phyloP scores from a whole-genome alignment of 2,888 invertebrate genomes.

The Hypselothyrea guttata region DNA sequence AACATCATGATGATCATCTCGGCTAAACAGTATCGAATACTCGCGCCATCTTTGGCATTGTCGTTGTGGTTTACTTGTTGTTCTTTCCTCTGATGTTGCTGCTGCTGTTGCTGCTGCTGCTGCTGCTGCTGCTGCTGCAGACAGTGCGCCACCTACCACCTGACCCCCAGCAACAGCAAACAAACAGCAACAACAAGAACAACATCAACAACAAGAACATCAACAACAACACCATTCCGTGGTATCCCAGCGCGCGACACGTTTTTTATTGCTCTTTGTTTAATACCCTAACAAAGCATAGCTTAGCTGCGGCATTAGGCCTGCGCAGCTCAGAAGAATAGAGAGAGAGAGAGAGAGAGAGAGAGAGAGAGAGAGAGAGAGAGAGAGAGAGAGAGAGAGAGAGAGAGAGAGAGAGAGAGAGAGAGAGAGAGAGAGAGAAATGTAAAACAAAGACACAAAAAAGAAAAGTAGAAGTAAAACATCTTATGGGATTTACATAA shows the following conservation, averaged over 20 bases:
- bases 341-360: not conserved
- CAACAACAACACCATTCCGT: constrained; percentile 19
- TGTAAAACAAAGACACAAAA: too few relatives aligned
- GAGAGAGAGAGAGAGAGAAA: too few relatives aligned
- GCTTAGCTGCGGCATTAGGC: not conserved
- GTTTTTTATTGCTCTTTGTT: constrained; percentile 12
- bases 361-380: not conserved
- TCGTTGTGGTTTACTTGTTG: constrained; percentile 27
- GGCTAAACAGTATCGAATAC: constrained; percentile 43
- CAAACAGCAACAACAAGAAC: constrained; percentile 1
- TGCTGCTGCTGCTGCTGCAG: constrained; percentile 47
- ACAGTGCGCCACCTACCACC: constrained; percentile 66
- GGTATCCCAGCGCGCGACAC: constrained; percentile 25
- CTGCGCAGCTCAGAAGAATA: not conserved
- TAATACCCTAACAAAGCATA: constrained; percentile 8
- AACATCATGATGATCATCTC: constrained; percentile 20
- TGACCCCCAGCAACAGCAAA: constrained; percentile 44
- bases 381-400: too few relatives aligned
- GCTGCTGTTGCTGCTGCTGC: constrained; percentile 18
- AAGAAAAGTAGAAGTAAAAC: too few relatives aligned
- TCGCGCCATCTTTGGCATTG: constrained; percentile 70
- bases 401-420: too few relatives aligned
- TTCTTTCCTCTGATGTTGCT: constrained; percentile 4
- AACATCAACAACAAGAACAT: constrained; percentile 11
- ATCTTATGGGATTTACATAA: too few relatives aligned